phyloP scores from a whole-genome alignment of 2,888 invertebrate genomes.

The Synergus laeviventris region DNA sequence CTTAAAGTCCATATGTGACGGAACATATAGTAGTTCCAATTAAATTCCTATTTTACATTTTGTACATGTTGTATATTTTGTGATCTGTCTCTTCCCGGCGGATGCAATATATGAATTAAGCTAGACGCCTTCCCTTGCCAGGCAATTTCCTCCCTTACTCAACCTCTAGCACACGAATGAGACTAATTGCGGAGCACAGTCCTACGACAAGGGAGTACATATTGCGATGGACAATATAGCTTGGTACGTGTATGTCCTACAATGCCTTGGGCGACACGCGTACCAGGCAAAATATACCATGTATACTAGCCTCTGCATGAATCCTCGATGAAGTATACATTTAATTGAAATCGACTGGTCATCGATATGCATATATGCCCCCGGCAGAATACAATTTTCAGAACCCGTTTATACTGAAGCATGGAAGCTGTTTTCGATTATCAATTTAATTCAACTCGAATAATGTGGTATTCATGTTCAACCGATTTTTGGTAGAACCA shows the following conservation, averaged over 20 bases:
- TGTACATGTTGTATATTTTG: not conserved
- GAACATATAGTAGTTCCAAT: not conserved
- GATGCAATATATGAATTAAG: slow-evolving; percentile 37
- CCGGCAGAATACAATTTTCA: slow-evolving; percentile 49
- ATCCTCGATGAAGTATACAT: slow-evolving; percentile 55
- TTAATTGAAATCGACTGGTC: slow-evolving; percentile 63
- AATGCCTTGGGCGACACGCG: slow-evolving; percentile 48
- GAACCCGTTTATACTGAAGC: not conserved
- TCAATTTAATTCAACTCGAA: not conserved
- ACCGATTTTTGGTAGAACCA: not conserved
- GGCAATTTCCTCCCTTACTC: slow-evolving; percentile 30
- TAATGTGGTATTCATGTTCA: not conserved
- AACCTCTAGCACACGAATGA: slow-evolving; percentile 43
- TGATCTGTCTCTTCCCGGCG: not conserved
- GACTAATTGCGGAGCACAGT: slow-evolving; percentile 54
- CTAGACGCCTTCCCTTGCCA: slow-evolving; percentile 20
- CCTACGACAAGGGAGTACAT: slow-evolving; percentile 45
- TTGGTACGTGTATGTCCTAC: slow-evolving; percentile 23
- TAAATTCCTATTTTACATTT: not conserved
- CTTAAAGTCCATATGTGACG: not conserved
- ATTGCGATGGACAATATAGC: slow-evolving; percentile 40
- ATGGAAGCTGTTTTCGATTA: slow-evolving; percentile 19
- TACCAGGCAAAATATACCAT: slow-evolving; percentile 49
- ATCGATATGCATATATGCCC: slow-evolving; percentile 49
- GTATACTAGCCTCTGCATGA: slow-evolving; percentile 49